These are phyloP conservation scores for Passerina amoena DNA, from an alignment of 2,113 vertebrate species.

Conservation along the genomic window DNA sequence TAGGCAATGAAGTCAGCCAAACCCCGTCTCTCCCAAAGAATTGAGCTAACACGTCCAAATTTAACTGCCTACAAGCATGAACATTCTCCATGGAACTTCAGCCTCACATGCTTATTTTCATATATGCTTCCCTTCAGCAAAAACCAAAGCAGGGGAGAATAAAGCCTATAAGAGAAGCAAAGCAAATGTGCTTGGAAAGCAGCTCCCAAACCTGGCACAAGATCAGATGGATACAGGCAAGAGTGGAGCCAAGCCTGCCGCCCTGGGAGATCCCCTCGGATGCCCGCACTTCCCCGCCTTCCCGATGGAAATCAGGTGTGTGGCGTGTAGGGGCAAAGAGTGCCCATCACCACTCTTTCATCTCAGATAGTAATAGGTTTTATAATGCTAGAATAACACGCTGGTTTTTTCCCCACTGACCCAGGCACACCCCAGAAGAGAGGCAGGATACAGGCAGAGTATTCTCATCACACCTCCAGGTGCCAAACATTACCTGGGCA, in stretches of 20 bases:
- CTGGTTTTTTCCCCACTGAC: rapidly evolving
- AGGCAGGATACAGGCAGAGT: background rate
- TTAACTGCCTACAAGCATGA: background rate
- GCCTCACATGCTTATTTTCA: background rate
- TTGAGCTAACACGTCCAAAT: background rate
- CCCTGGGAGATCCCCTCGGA: background rate
- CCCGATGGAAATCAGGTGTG: background rate
- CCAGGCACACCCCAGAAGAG: background rate
- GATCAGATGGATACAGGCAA: conserved; percentile 21
- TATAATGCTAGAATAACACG: background rate
- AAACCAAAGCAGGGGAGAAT: background rate
- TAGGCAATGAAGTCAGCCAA: background rate
- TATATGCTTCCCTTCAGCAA: background rate
- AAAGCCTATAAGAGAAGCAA: background rate
- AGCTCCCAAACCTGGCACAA: background rate
- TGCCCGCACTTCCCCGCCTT: rapidly evolving
- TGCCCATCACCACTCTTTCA: background rate
- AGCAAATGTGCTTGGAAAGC: background rate
- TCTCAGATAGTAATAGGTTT: background rate
- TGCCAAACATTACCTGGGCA: background rate
- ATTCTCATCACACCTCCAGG: background rate
- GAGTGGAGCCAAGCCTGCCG: background rate
- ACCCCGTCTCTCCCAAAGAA: background rate
- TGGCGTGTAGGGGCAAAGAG: background rate
- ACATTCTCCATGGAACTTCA: background rate